Evolutionary conservation across 2,888 invertebrate species (phyloP), one percentile per base, ranked within the genome.

Genomic region (Dexiosoma caninum): DNA sequence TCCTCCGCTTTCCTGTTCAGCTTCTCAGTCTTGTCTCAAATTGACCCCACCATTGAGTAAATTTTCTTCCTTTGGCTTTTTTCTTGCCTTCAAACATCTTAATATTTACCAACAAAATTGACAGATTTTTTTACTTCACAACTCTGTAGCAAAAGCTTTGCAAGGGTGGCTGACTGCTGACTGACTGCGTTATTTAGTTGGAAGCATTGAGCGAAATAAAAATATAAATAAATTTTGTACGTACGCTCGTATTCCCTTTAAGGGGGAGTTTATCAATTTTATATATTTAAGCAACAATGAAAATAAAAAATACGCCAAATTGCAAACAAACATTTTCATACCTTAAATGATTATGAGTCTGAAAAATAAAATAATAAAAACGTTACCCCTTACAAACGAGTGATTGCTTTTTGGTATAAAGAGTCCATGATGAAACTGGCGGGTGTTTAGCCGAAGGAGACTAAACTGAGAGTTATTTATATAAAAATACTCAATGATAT

Each of bases 231-330:
- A 16, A 55, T 32, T 46, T 46, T 4, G 3, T 19, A 0, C 30
- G n/a, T n/a, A n/a, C n/a, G n/a, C n/a, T 32, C 6, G 27, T 27
- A 12, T 35, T 19, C 12, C 6, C 32, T 37, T 60, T 37, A 49
- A 70, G 49, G 77, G 77, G 70, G 77, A 78, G 62, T 71, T 71
- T 71, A 78, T 78, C 64, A 78, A 64, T 70, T 70, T 70, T 70
- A 40, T 70, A n/a, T n/a, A 46, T 64, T 14, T 35, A 12, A 14
- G 16, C 0, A 42, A 62, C 19, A 60, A 70, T 51, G 62, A 60
- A 53, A 16, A n/a, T n/a, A 27, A 60, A 42, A 72, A 75, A 59
- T 21, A 42, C 16, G 42, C 16, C 12, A 51, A 59, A 40, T 32
- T 23, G 49, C 51, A 67, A 75, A 76, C 53, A 76, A 74, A 71